Conservation (phyloP, 2,797 vertebrate species). For the Takifugu ocellatus region DNA sequence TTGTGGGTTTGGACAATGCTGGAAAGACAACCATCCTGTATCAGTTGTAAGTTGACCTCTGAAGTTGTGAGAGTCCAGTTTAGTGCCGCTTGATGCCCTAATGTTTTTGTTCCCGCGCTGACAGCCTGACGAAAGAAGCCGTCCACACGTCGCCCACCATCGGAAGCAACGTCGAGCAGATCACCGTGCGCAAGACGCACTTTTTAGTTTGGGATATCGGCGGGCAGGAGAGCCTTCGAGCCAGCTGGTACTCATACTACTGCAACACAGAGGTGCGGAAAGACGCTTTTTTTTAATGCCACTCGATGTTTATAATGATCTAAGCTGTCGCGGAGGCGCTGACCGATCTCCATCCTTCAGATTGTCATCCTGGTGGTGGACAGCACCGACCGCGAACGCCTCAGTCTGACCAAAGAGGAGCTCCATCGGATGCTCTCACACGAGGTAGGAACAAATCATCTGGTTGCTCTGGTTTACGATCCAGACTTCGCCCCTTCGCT, state of each 20-base stretch:
- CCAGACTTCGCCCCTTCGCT: too few species aligned
- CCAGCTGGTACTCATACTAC: conserved; percentile 82
- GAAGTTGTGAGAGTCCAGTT: not conserved
- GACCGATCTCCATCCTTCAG: conserved; percentile 51
- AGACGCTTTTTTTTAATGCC: not conserved
- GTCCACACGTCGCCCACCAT: conserved; percentile 84
- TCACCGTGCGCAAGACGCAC: conserved; percentile 77
- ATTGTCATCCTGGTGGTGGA: conserved; percentile 87
- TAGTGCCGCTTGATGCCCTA: not conserved
- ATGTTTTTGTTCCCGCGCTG: not conserved
- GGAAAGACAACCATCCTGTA: conserved; percentile 87
- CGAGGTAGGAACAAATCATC: conserved; percentile 69
- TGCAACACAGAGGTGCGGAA: conserved; percentile 81
- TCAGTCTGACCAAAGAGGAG: conserved; percentile 78
- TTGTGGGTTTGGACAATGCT: conserved; percentile 85
- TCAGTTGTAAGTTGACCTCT: conserved; percentile 77
- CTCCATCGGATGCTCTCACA: conserved; percentile 84
- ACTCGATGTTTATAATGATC: not conserved
- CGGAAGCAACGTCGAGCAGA: conserved; percentile 86
- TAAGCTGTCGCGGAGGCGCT: too few species aligned
- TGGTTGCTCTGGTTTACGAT: not conserved
- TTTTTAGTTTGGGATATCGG: conserved; percentile 88
- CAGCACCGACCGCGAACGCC: conserved; percentile 83
- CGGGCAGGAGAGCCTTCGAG: conserved; percentile 81
- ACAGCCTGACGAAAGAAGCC: conserved; percentile 82